These are phyloP conservation scores for Patella ulyssiponensis DNA, from an alignment of 2,888 invertebrate genomes.

Conservation along the genomic window DNA sequence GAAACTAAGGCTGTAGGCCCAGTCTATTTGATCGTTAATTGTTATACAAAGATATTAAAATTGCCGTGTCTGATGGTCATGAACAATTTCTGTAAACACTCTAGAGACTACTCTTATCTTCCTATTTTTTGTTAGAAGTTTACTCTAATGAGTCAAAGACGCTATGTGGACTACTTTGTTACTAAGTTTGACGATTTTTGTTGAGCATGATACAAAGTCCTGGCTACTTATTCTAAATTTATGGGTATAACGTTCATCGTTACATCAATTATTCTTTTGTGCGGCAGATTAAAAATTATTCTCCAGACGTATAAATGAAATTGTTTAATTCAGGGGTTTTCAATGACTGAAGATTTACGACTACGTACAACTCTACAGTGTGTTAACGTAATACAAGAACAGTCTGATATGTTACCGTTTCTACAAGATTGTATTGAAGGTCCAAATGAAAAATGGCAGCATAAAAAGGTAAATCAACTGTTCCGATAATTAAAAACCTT, in stretches of 20 bases:
- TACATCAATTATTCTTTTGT: background rate
- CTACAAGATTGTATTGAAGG: constrained; percentile 57
- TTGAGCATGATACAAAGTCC: background rate
- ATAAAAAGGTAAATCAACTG: constrained; percentile 53
- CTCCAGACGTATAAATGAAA: background rate
- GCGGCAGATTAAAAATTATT: background rate
- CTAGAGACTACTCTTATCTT: no score
- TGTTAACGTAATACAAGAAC: constrained; percentile 46
- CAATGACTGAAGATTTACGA: constrained; percentile 45
- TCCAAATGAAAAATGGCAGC: constrained; percentile 50
- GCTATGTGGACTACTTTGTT: no score
- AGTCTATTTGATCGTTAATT: no score
- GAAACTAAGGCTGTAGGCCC: no score
- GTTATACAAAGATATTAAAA: no score
- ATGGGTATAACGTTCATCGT: background rate
- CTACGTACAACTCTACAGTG: constrained; percentile 55
- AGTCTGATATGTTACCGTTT: constrained; percentile 37
- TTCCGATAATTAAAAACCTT: no score
- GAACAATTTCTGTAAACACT: no score
- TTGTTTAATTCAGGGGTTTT: constrained; percentile 50
- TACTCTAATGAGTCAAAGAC: no score
- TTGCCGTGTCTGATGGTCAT: no score
- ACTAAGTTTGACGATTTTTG: no score
- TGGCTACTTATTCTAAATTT: background rate
- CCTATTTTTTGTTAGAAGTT: no score